These are phyloP conservation scores for Notodonta ziczac DNA, from an alignment of 2,888 invertebrate genomes.

Conservation along the genomic window DNA sequence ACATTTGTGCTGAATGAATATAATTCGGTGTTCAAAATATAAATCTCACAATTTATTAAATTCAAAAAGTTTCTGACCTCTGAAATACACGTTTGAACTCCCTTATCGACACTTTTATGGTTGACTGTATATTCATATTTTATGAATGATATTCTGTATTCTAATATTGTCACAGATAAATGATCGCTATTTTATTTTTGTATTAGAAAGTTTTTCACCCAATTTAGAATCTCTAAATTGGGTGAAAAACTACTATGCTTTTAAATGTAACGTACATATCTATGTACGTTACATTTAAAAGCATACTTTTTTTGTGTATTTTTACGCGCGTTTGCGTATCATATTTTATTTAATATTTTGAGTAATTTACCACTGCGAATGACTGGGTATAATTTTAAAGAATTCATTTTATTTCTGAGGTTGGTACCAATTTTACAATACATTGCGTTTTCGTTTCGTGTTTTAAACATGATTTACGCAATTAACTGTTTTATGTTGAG, in stretches of 20 bases:
- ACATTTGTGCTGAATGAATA: no score
- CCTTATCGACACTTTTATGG: constrained; percentile 8
- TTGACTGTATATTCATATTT: constrained; percentile 6
- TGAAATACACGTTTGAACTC: not conserved
- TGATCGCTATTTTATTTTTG: constrained; percentile 8
- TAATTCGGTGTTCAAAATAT: no score
- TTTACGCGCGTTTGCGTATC: not conserved
- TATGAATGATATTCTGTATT: constrained; percentile 6
- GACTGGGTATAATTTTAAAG: not conserved
- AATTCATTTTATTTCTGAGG: not conserved
- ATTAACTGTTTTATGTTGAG: no score
- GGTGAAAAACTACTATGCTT: no score
- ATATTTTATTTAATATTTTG: not conserved
- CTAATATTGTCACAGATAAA: constrained; percentile 7
- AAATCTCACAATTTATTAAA: no score
- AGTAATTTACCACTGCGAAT: not conserved
- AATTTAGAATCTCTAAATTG: no score
- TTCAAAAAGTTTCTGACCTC: not conserved
- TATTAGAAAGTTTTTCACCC: constrained; percentile 8
- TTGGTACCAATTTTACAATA: not conserved
- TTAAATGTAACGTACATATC: no score
- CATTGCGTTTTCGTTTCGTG: no score
- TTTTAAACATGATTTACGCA: no score
- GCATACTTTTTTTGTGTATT: constrained; percentile 4
- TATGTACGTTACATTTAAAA: constrained; percentile 8